Evolutionary conservation across 2,797 vertebrate genomes (phyloP), one percentile per base, ranked within the genome.

Genomic region (Huso huso): DNA sequence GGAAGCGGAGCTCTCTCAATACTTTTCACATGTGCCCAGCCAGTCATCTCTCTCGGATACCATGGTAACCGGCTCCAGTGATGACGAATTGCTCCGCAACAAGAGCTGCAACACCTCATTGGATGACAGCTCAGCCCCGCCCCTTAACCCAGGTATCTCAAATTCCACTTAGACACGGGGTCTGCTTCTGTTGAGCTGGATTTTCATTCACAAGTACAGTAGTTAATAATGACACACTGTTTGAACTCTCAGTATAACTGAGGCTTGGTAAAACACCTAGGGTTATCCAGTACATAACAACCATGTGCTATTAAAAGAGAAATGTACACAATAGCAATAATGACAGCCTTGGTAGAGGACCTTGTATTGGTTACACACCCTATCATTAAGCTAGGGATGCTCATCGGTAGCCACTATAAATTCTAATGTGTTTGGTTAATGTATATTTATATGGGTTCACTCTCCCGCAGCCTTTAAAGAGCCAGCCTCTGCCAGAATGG

Each of bases 1-100:
- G 0, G 95, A 96, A 78, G 73, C 85, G 0, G 95, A 98, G 64
- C 81, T 96, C 53, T 92, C 93, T 49, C 94, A 95, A 64, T 95
- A 92, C 81, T 94, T 96, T 72, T 82, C 82, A 0, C 89, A 89
- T 0, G 51, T 76, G 15, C 77, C 83, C 0, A 87, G 81, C 70
- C 86, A 88, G 18, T 77, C 90, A 4, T 83, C 85, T 0, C 79
- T 85, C 59, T 79, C 93, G 1, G 92, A 94, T 60, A 82, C 85
- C 10, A 59, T 75, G 37, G 79, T 81, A 49, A 81, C 79, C 0
- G 77, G 81, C 77, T 90, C 89, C 0, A 86, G 87, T n/a, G 81
- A 87, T 0, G 90, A 95, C 1, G 91, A 93, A 18, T 83, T 81
- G 49, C 79, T 84, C 49, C 86, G 80, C n/a, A 83, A 83, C 9